Base-by-base conservation (phyloP, 2,888 invertebrate genomes). In the Athalia rosae region DNA sequence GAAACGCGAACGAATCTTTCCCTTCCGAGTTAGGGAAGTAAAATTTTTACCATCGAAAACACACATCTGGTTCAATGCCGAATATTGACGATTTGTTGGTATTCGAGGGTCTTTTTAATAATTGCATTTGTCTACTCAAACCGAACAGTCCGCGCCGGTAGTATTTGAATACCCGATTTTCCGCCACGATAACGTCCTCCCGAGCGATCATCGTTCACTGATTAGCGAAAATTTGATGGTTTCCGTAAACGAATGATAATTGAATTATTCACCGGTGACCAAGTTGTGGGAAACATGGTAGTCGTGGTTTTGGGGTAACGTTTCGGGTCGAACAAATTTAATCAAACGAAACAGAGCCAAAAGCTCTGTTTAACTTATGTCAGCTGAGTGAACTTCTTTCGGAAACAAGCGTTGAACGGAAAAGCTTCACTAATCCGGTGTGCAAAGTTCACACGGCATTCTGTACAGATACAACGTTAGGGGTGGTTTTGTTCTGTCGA, bases 401-500 rank as follows among this genome's bases (percentile, higher is more conserved):
- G 11, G n/a, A 5, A 8, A 64, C n/a, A 64, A 47, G 13, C 13
- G 47, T 64, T 7, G 8, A n/a, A 11, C 64, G 11, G 66, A 13
- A 9, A 4, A 66, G 66, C 13, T 66, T 66, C 11, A 47, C 15
- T 47, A 8, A 64, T 48, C 47, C 15, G 45, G 15, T 64, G n/a
- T 64, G 8, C 64, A 47, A 0, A 9, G 9, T 28, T 53, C 41
- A 48, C 9, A 13, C 47, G 1, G n/a, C 71, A 58, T 13, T 71
- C 28, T 67, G 41, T 28, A 53, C 11, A 67, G 50, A 50, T 5
- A 62, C 62, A 11, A 41, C 4, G 50, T 15, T 13, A 13, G 41
- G 58, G 71, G 13, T 45, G 58, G 45, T 43, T 58, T 28, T 8
- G 13, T 56, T 58, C 58, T 13, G 71, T 71, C 71, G 71, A 58